Base-by-base conservation (phyloP, 2,888 invertebrate species). In the Kryphioiulus occultus region DNA sequence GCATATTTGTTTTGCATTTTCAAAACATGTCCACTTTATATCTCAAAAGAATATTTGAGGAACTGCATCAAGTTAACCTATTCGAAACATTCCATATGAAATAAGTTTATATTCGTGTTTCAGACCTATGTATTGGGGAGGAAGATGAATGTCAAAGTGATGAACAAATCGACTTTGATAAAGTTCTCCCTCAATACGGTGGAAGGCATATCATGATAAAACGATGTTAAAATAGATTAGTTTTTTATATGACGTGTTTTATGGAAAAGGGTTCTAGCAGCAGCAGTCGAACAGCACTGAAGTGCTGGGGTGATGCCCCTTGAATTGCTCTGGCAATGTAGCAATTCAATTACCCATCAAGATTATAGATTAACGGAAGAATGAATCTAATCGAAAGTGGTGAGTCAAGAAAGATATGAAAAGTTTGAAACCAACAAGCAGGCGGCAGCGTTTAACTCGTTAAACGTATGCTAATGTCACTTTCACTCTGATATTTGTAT, bases 161-260 rank as follows among this genome's bases (percentile, higher is more conserved):
- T 68, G 19, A 68, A 68, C 68, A 68, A 26, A 68, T 68, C 68
- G 68, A 68, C 68, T 68, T 68, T 68, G 22, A 26, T 68, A 4
- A 1, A 68, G 4, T 68, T 68, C 68, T 7, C 22, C 10, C 22
- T 26, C 22, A 68, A 68, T 53, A 26, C 68, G 68, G 68, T 26
- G 3, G 68, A 68, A 68, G 68, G 68, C 68, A 68, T 22, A 68
- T 68, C 68, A 68, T 68, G 68, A 68, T 68, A 68, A 68, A 68
- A 68, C 26, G 68, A 68, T 68, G 68, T 26, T 68, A 22, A 26
- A 68, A 68, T 68, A 68, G 68, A 68, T 68, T 68, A 26, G 68
- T 68, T 68, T 68, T 68, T 68, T 68, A 68, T 68, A 68, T 68
- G 68, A 68, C 68, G 68, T 68, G 68, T 68, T 68, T 68, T 68